These are phyloP conservation scores for Agrochola macilenta DNA, from an alignment of 2,888 invertebrate species.

Conservation along the genomic window DNA sequence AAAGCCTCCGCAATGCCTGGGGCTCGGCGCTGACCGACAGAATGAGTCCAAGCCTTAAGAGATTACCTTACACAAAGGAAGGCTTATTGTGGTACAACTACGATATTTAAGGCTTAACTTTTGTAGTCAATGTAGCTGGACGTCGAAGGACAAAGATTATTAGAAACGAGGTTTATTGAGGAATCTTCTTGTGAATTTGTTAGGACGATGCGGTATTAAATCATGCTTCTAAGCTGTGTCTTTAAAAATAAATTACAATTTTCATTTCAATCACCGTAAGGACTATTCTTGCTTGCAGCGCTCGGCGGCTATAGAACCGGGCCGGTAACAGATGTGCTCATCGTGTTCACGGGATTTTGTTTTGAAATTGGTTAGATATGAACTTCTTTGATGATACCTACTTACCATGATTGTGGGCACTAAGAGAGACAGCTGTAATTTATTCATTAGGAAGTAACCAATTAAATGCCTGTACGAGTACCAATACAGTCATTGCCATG, in stretches of 20 bases:
- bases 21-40: conserved; percentile 75
- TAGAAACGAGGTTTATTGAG: conserved; percentile 60
- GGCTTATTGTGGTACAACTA: conserved; percentile 80
- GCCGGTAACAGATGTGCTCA: no score
- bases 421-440: background rate
- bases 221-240: background rate
- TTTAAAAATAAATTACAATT: background rate
- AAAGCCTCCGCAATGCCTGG: conserved; percentile 80
- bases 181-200: conserved; percentile 44
- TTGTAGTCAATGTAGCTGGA: conserved; percentile 65
- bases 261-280: background rate
- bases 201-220: background rate
- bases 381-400: background rate
- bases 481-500: background rate
- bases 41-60: conserved; percentile 77
- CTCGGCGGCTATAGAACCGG: no score
- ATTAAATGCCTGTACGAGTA: background rate
- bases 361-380: no score
- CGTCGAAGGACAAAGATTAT: conserved; percentile 52
- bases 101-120: conserved; percentile 86
- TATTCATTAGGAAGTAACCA: background rate
- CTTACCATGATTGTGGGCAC: no score
- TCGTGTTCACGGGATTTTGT: no score
- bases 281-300: no score
- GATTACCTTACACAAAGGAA: conserved; percentile 85